These are phyloP conservation scores for Murina feae DNA, from an alignment of 2,113 vertebrate species.

Conservation along the genomic window DNA sequence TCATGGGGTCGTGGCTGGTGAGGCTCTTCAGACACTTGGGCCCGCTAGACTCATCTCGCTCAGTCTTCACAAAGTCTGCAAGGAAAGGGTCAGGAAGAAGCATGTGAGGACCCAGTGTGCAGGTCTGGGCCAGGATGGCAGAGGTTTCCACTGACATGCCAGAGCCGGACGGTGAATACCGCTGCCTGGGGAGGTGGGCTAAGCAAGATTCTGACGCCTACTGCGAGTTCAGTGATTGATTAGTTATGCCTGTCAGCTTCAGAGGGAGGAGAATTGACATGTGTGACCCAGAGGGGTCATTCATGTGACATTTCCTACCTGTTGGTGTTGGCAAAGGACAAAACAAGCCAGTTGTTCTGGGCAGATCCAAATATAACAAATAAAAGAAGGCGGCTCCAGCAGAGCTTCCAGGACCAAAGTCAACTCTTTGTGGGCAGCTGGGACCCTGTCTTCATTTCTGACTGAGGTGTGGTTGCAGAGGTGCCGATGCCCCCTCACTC, in stretches of 20 bases:
- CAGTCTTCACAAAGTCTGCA: constrained; percentile 96
- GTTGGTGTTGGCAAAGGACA: not conserved
- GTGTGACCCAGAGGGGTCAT: not conserved
- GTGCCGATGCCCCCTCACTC: not conserved
- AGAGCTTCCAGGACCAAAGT: not conserved
- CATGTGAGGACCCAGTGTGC: not conserved
- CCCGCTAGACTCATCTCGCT: constrained; percentile 88
- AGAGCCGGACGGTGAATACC: no score
- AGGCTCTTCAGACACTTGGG: constrained; percentile 83
- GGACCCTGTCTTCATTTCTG: not conserved
- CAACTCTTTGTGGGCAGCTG: not conserved
- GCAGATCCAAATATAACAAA: not conserved
- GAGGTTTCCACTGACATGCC: not conserved
- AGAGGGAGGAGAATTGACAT: not conserved
- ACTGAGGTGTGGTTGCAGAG: not conserved
- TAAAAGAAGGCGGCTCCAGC: not conserved
- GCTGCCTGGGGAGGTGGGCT: not conserved
- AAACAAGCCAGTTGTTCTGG: not conserved
- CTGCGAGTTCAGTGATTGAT: fast-evolving
- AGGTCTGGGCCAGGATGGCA: not conserved
- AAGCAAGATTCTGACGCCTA: not conserved
- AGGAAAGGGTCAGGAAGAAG: not conserved
- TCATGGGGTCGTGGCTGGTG: constrained; percentile 73
- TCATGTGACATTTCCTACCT: not conserved
- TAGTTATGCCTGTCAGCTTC: not conserved